Conservation (phyloP, 2,888 invertebrate species). For the Hipparchia sbordonii region DNA sequence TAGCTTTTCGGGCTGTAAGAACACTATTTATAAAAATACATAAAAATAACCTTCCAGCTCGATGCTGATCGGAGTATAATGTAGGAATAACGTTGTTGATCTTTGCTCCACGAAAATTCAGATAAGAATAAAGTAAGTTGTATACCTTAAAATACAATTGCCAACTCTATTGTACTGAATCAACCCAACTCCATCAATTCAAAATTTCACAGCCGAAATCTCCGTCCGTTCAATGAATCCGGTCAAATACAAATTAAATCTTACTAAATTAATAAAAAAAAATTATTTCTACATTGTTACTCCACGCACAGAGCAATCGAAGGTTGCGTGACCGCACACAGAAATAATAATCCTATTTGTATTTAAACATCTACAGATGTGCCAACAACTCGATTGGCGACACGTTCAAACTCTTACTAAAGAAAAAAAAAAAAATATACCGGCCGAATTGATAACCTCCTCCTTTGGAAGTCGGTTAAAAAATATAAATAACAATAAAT, state of each 20-base stretch:
- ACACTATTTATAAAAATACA: constrained; percentile 41
- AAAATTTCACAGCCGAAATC: constrained; percentile 43
- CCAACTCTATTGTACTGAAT: constrained; percentile 1
- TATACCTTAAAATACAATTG: not conserved
- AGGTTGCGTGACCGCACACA: constrained; percentile 38
- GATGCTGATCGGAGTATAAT: constrained; percentile 23
- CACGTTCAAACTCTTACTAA: not conserved
- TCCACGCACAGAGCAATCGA: constrained; percentile 29
- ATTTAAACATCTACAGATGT: constrained; percentile 13
- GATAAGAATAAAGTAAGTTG: not conserved
- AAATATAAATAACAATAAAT: not conserved
- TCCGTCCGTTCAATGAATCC: constrained; percentile 46
- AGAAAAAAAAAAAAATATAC: too few relatives aligned
- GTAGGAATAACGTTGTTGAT: constrained; percentile 24
- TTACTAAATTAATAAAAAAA: constrained; percentile 24
- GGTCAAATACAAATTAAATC: constrained; percentile 20
- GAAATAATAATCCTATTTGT: constrained; percentile 27
- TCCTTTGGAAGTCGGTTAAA: too few relatives aligned
- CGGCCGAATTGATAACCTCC: too few relatives aligned
- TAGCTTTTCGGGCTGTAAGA: constrained; percentile 33
- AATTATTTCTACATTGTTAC: constrained; percentile 36
- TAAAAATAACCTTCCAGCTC: constrained; percentile 27
- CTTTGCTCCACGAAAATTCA: not conserved
- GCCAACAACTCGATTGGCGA: not conserved
- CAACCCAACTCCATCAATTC: constrained; percentile 16